Conservation (phyloP, 2,888 invertebrate species). For the Calameuta pallipes region DNA sequence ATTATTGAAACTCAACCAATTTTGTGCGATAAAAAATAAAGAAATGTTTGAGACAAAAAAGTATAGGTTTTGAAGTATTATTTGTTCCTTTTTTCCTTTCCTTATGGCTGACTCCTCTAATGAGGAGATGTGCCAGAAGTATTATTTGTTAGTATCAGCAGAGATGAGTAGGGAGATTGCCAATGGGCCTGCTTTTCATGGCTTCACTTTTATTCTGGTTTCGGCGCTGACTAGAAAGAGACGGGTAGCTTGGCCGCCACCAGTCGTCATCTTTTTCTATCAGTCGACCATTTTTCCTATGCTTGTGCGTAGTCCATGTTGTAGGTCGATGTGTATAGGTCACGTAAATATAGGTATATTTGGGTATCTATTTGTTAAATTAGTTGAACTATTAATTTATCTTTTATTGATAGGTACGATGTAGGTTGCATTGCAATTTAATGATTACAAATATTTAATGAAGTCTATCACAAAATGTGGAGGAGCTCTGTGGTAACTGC, state of each 20-base stretch:
- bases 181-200: too few species aligned
- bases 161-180: too few species aligned
- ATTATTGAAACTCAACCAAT: not conserved
- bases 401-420: not conserved
- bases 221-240: too few species aligned
- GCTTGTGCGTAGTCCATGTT: too few species aligned
- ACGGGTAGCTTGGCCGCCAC: too few species aligned
- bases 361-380: not conserved
- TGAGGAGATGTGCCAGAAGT: too few species aligned
- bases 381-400: not conserved
- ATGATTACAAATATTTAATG: not conserved
- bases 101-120: too few species aligned
- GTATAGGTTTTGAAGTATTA: not conserved
- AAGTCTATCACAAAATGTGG: slow-evolving; percentile 52
- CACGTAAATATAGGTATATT: not conserved
- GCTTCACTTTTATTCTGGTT: too few species aligned
- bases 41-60: not conserved
- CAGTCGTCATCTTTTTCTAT: too few species aligned
- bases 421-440: not conserved
- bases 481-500: slow-evolving; percentile 65
- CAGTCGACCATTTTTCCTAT: too few species aligned
- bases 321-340: too few species aligned
- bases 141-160: too few species aligned
- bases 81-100: not conserved
- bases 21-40: not conserved